phyloP scores from a whole-genome alignment of 2,888 invertebrate species.

The Tanypteryx hageni region DNA sequence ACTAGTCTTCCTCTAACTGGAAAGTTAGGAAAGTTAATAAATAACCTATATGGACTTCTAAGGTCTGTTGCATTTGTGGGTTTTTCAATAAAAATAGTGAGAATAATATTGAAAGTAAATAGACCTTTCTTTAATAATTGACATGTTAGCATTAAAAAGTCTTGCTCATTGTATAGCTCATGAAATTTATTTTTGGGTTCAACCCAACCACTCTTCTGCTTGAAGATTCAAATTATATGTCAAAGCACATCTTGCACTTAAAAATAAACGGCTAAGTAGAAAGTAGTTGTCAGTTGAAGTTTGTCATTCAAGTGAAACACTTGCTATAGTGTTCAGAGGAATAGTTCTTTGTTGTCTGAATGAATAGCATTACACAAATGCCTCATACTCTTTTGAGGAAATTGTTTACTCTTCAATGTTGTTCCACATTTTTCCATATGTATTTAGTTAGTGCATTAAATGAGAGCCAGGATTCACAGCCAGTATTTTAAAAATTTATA shows the following conservation, averaged over 20 bases:
- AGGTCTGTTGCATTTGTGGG: neutral
- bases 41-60: neutral
- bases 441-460: too few species aligned
- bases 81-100: conserved; percentile 1
- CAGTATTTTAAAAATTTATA: neutral
- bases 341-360: neutral
- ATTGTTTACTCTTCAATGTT: neutral
- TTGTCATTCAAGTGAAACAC: neutral
- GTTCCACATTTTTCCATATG: neutral
- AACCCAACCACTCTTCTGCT: conserved; percentile 33
- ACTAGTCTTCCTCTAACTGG: conserved; percentile 3
- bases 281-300: neutral
- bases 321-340: neutral
- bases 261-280: neutral
- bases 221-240: neutral
- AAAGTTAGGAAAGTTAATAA: conserved; percentile 32
- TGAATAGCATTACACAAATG: too few species aligned
- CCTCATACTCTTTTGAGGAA: neutral
- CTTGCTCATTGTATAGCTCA: conserved; percentile 37
- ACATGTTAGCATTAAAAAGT: conserved; percentile 10
- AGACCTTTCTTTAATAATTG: neutral
- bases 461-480: too few species aligned
- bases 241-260: conserved; percentile 25
- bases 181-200: conserved; percentile 33
- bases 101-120: neutral